Conservation (phyloP, 64 coral and sea anemone species). For the Orbicella faveolata region DNA sequence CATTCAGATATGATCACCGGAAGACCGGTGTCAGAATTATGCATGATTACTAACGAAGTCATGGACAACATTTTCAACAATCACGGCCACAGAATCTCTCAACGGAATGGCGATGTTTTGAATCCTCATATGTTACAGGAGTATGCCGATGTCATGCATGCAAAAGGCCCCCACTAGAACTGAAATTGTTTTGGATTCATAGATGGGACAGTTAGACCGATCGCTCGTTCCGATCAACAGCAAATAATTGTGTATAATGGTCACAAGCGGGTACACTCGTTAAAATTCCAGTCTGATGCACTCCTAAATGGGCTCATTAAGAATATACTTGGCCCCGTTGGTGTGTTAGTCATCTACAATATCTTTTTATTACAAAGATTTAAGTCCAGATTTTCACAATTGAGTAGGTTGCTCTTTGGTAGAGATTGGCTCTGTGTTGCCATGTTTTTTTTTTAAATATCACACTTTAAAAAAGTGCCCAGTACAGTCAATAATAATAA, state of each 20-base stretch:
- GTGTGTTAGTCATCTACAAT: background rate
- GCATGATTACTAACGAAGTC: conserved; percentile 38
- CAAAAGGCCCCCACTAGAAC: background rate
- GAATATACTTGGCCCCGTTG: background rate
- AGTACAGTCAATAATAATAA: background rate
- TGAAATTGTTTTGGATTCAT: conserved; percentile 19
- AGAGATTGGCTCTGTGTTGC: background rate
- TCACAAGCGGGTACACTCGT: background rate
- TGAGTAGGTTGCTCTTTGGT: background rate
- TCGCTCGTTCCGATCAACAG: background rate
- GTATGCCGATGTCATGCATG: background rate
- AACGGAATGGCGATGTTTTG: background rate
- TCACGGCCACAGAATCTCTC: conserved; percentile 1
- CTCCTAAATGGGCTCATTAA: background rate
- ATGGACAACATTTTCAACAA: conserved; percentile 29
- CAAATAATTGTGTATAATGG: conserved; percentile 9
- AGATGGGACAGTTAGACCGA: conserved; percentile 4
- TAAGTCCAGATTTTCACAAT: conserved; percentile 15
- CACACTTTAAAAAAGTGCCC: conserved; percentile 1
- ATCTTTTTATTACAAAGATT: conserved; percentile 10
- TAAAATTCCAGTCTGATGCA: conserved; percentile 1
- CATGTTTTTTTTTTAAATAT: background rate
- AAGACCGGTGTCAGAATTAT: conserved; percentile 8
- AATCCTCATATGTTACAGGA: background rate
- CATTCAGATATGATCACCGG: background rate